phyloP scores from a whole-genome alignment of 2,113 vertebrate species.

The Nycticorax nycticorax region DNA sequence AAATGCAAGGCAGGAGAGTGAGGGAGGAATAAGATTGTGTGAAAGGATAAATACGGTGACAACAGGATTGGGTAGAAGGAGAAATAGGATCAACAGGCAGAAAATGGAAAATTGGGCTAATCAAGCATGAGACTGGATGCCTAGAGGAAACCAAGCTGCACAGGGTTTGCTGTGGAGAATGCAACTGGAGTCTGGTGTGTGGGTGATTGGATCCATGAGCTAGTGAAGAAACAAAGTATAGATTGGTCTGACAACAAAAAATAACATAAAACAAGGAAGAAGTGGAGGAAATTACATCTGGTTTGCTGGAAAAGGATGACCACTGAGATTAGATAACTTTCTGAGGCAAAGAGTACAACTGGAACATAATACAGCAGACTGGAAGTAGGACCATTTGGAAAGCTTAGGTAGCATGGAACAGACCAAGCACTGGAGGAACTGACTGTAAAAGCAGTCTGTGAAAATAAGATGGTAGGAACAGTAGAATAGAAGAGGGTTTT shows the following conservation, averaged over 20 bases:
- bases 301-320: neutral
- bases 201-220: neutral
- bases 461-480: neutral
- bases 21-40: neutral
- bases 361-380: neutral
- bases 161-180: neutral
- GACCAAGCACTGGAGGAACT: neutral
- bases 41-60: neutral
- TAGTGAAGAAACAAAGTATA: neutral
- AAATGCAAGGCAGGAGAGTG: neutral
- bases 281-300: neutral
- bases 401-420: neutral
- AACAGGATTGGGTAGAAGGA: neutral
- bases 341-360: neutral
- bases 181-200: neutral
- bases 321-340: neutral
- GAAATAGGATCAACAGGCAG: rapidly evolving
- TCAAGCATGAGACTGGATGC: neutral
- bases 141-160: neutral
- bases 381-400: neutral
- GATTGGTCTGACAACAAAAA: neutral
- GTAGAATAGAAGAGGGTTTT: neutral
- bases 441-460: neutral
- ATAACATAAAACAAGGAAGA: neutral
- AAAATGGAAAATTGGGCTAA: neutral